Evolutionary conservation across 2,113 vertebrate genomes (phyloP).

Genomic region (Phalacrocorax pelagicus): DNA sequence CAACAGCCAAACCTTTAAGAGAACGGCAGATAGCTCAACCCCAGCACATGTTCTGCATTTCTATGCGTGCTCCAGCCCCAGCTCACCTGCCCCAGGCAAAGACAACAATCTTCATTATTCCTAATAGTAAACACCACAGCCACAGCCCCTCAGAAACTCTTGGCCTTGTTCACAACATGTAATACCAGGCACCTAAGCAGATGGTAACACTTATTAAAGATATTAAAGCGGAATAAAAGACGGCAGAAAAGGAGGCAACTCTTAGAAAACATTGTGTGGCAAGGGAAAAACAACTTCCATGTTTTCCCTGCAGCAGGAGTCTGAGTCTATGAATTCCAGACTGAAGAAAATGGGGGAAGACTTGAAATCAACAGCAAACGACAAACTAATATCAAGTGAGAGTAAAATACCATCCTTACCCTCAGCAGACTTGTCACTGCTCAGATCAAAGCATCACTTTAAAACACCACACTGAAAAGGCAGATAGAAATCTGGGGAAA

Average conservation of each 20-base stretch:
- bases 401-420: background rate
- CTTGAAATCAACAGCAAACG: background rate
- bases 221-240: conserved; percentile 19
- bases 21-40: background rate
- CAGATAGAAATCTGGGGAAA: background rate
- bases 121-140: background rate
- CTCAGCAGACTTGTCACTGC: background rate
- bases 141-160: background rate
- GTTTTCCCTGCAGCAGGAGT: conserved; percentile 14
- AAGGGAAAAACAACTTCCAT: background rate
- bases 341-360: background rate
- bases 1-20: background rate
- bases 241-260: background rate
- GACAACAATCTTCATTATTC: conserved; percentile 3
- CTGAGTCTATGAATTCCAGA: conserved; percentile 17
- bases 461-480: background rate
- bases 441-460: background rate
- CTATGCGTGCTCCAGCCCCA: background rate
- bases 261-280: background rate
- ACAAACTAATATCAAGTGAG: background rate
- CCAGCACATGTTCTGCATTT: conserved; percentile 47
- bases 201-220: conserved; percentile 52
- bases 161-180: background rate
- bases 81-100: conserved; percentile 47
- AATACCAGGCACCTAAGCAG: conserved; percentile 3